Evolutionary conservation across 2,797 vertebrate species (phyloP), one percentile per base, ranked within the genome.

Genomic region (Alexandromys oeconomus): DNA sequence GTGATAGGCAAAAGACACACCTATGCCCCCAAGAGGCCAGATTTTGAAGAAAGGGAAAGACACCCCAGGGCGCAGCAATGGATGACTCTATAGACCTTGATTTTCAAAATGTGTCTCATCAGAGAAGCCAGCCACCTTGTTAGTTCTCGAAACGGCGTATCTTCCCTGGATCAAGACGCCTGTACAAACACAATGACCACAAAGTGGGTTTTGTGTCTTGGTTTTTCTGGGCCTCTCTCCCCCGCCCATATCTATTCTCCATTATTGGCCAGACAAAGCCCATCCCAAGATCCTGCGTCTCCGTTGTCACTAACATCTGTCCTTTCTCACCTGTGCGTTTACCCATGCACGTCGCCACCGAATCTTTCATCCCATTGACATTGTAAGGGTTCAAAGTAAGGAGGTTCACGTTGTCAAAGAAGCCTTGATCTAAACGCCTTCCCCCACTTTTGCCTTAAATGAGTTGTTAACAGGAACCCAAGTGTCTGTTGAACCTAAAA

Each of bases 401-500:
- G 94, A 98, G 97, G 97, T 91, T 86, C 92, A 67, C 12, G 93
- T 97, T 93, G 97, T 97, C 96, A 98, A 98, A 98, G 96, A 71
- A 89, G 93, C 98, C 98, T 98, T 98, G 98, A 98, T 98, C 97
- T 97, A 51, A 91, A 95, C 74, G 90, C 93, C 48, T 95, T 86
- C 87, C 93, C 97, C 97, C 97, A 92, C 97, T 95, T 96, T 88
- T 95, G 98, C 96, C 97, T 98, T 97, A 98, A 98, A 98, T 91
- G 96, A 98, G 96, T 96, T 97, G 96, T 97, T 96, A 97, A 97
- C 92, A 91, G 97, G 91, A 98, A 97, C 93, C 79, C 97, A 96
- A 98, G 97, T 98, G 98, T 97, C 97, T 98, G 97, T 98, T 97
- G 98, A 98, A 97, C 95, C 96, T 97, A 98, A 98, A 96, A 85